A percentile compares a stretch with the other conserved stretches of the same genome.
These are phyloP conservation scores for Meteorus sp. DNA, from an alignment of 1,140 invertebrate genomes.

Conservation along the genomic window DNA sequence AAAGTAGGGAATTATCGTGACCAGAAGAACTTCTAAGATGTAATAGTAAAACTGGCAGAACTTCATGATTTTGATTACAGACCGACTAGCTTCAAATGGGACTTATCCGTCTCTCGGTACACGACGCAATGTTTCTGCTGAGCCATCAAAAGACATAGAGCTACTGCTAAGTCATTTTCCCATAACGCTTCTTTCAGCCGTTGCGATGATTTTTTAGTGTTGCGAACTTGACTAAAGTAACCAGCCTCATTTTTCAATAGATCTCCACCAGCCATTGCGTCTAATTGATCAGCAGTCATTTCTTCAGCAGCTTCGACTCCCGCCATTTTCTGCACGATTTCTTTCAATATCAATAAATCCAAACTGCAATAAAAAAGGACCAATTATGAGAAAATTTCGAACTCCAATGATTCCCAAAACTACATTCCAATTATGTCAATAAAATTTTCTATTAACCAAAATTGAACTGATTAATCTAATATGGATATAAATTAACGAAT, in stretches of 20 bases:
- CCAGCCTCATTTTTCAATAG: constrained; percentile 92
- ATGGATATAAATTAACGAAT: too few species aligned
- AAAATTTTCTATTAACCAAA: too few species aligned
- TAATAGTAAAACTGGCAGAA: neutral
- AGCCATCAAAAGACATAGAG: constrained; percentile 92
- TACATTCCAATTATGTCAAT: too few species aligned
- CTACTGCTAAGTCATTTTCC: constrained; percentile 88
- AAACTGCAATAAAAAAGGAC: constrained; percentile 66
- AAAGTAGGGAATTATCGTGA: constrained; percentile 18
- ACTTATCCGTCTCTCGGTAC: constrained; percentile 82
- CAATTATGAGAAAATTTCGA: neutral
- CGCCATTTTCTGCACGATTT: constrained; percentile 99
- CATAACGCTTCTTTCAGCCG: constrained; percentile 94
- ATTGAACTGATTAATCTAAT: too few species aligned
- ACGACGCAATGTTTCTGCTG: constrained; percentile 95
- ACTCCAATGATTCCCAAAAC: too few species aligned
- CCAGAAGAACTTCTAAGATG: too few species aligned
- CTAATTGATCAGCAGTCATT: constrained; percentile 93
- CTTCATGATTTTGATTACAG: constrained; percentile 16
- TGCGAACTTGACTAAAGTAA: constrained; percentile 95
- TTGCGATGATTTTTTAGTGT: constrained; percentile 93
- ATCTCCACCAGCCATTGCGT: constrained; percentile 96
- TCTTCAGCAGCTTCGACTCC: constrained; percentile 97
- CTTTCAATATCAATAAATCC: constrained; percentile 93
- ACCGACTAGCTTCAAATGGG: constrained; percentile 91